Conservation (phyloP, 2,797 vertebrate species). For the Thunnus albacares region DNA sequence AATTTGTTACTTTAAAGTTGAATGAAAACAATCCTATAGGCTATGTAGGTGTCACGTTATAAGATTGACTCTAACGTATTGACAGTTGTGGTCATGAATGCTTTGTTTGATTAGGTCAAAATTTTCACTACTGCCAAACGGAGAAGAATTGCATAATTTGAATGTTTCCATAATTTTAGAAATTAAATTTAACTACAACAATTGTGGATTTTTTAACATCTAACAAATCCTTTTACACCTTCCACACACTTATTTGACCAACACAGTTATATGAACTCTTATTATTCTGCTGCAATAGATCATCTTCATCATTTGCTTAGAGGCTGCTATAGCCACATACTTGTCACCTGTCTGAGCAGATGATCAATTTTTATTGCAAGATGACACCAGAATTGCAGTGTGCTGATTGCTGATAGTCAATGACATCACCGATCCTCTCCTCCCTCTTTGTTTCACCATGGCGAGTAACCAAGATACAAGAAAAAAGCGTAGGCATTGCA, state of each 20-base stretch:
- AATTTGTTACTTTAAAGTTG: background rate
- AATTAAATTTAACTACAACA: background rate
- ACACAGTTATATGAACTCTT: background rate
- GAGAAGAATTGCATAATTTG: background rate
- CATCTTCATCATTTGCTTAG: background rate
- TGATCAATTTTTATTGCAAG: background rate
- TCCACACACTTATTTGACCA: background rate
- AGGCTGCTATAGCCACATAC: background rate
- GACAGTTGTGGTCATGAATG: background rate
- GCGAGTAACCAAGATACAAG: slow-evolving; percentile 6
- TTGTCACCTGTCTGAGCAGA: background rate
- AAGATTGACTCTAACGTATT: too few relatives aligned
- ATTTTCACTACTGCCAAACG: background rate
- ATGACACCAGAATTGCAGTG: background rate
- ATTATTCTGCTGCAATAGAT: background rate
- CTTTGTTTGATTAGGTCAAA: background rate
- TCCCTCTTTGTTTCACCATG: background rate
- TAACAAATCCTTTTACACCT: background rate
- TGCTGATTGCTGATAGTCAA: too few relatives aligned
- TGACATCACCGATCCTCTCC: too few relatives aligned
- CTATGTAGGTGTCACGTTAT: too few relatives aligned
- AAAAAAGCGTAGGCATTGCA: background rate
- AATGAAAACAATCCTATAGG: too few relatives aligned
- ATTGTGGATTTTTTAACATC: background rate
- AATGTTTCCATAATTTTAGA: background rate